Conservation (phyloP, 2,888 invertebrate genomes). For the Holacanthella duospinosa region DNA sequence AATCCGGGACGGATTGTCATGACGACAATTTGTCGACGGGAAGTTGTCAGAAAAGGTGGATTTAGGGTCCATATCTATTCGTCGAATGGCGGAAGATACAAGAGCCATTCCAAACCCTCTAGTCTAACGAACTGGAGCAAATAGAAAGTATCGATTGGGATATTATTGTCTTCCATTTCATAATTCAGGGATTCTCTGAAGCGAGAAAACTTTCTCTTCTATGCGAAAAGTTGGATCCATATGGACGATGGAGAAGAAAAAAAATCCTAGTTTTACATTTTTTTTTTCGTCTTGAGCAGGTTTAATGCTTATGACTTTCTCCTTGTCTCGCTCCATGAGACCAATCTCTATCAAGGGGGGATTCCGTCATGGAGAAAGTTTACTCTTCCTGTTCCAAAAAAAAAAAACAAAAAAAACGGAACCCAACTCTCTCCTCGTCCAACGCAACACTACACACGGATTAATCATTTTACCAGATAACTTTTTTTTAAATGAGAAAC, state of each 20-base stretch:
- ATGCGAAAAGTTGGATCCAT: constrained; percentile 3
- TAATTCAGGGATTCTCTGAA: constrained; percentile 2
- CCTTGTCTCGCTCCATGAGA: no score
- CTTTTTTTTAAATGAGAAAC: no score
- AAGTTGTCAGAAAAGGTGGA: no score
- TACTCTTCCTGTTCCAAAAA: no score
- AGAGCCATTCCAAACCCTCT: constrained; percentile 3
- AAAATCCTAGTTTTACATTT: background rate
- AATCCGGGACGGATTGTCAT: no score
- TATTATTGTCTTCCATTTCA: constrained; percentile 1
- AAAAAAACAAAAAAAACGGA: no score
- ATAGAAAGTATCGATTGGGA: constrained; percentile 3
- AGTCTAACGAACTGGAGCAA: constrained; percentile 3
- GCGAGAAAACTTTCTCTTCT: constrained; percentile 8
- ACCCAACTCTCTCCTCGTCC: no score
- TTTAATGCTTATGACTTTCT: background rate
- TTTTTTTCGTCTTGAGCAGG: background rate
- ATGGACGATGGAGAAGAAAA: background rate
- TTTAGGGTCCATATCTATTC: background rate
- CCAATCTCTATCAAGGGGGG: no score
- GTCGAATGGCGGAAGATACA: background rate
- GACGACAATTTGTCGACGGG: no score
- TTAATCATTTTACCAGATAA: no score
- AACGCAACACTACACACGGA: no score
- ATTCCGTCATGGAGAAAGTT: no score